Conservation (phyloP, 1,140 invertebrate genomes). For the Drosophila varians region DNA sequence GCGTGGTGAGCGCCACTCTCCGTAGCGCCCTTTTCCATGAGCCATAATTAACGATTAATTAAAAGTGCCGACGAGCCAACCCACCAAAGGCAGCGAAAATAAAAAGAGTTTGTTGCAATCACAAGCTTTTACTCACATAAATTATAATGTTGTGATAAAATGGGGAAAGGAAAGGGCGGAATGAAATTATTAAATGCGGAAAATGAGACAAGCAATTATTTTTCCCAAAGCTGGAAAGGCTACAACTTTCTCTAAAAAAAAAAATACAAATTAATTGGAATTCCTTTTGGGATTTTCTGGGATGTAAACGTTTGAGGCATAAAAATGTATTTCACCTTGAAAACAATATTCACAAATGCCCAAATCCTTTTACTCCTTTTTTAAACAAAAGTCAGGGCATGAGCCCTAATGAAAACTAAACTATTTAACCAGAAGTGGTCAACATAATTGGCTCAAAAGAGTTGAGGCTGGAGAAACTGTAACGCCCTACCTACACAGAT, state of each 20-base stretch:
- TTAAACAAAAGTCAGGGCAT: conserved; percentile 60
- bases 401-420: conserved; percentile 51
- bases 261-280: background rate
- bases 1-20: conserved; percentile 9
- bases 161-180: background rate
- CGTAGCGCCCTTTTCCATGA: conserved; percentile 49
- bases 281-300: background rate
- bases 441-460: conserved; percentile 73
- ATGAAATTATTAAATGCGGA: background rate
- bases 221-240: too few relatives aligned
- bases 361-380: conserved; percentile 13
- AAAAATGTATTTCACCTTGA: conserved; percentile 15
- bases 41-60: conserved; percentile 80
- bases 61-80: conserved; percentile 50
- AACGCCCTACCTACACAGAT: conserved; percentile 33
- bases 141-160: conserved; percentile 28
- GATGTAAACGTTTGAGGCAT: background rate
- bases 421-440: conserved; percentile 75
- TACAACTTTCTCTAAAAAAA: too few relatives aligned
- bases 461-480: conserved; percentile 58
- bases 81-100: conserved; percentile 20
- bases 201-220: background rate
- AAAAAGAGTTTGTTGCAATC: conserved; percentile 36
- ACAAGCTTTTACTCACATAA: conserved; percentile 40
- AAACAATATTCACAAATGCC: background rate